Evolutionary conservation across 2,888 invertebrate species (phyloP), one percentile per base, ranked within the genome.

Genomic region (Actias luna): DNA sequence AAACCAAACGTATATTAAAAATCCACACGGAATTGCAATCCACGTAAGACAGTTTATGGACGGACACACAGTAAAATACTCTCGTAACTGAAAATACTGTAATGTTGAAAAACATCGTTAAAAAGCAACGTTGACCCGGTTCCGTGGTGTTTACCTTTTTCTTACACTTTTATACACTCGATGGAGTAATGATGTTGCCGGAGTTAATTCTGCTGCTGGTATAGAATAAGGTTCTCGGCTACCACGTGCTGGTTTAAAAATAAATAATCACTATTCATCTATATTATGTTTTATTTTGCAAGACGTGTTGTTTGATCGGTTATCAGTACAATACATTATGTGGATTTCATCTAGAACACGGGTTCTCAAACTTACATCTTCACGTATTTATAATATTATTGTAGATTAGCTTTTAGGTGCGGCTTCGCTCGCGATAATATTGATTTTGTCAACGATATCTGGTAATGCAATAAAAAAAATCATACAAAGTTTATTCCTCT

Each of bases 31-130:
- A 67, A 55, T 55, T 29, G 65, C 72, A 77, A 78, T 72, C 68
- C 71, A 75, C 77, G 82, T 79, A 83, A 84, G 74, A 76, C 74
- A 72, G 78, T 79, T 81, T 78, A 76, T 77, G 78, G 80, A 79
- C 80, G 79, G 74, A 63, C 65, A 39, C 69, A 66, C 71, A 80
- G 75, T 58, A 61, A 61, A 57, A 39, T 2, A 16, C 73, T 74
- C 74, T 66, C 78, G 78, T 78, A 79, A 79, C 71, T 72, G 67
- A 75, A 71, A 76, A 74, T 73, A 72, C 72, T 64, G 68, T 64
- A 68, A 77, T 72, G 70, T 74, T 82, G 82, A 81, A 84, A 79
- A 79, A 77, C 73, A 67, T 76, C 82, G 73, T 84, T 80, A 82
- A 84, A 76, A 66, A 72, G 71, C 71, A 77, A 77, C 71, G 76